These are phyloP conservation scores for Chinchilla lanigera DNA, from an alignment of 2,113 vertebrate genomes.

Conservation along the genomic window DNA sequence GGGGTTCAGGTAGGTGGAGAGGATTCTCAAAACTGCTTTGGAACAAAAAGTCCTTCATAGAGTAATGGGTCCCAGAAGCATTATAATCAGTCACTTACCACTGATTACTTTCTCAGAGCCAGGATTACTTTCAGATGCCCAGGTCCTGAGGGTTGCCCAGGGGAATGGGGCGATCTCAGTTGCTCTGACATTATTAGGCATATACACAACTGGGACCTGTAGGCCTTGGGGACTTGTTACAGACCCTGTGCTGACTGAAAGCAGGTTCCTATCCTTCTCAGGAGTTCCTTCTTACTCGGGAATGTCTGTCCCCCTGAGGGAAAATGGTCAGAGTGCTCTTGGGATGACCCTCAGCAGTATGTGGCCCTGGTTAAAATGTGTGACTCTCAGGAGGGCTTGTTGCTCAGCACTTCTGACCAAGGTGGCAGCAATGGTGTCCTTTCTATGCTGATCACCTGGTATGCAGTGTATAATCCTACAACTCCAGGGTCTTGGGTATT, in stretches of 20 bases:
- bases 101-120: slow-evolving; percentile 83
- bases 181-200: slow-evolving; percentile 80
- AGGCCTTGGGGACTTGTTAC: slow-evolving; percentile 79
- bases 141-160: slow-evolving; percentile 73
- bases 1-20: not conserved
- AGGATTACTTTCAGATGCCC: slow-evolving; percentile 83
- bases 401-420: not conserved
- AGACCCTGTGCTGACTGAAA: slow-evolving; percentile 58
- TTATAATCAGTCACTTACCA: slow-evolving; percentile 81
- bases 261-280: slow-evolving; percentile 71
- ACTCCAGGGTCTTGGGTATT: not conserved
- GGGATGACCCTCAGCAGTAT: not conserved
- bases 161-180: slow-evolving; percentile 70
- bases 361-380: not conserved
- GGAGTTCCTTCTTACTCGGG: slow-evolving; percentile 50
- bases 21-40: slow-evolving; percentile 78
- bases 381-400: not conserved
- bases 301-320: slow-evolving; percentile 43
- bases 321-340: not conserved
- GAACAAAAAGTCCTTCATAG: slow-evolving; percentile 82
- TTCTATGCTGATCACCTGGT: not conserved
- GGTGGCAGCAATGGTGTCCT: not conserved
- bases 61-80: slow-evolving; percentile 82
- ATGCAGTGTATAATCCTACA: not conserved
- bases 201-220: slow-evolving; percentile 38